Evolutionary conservation across 53 echinoderm and acorn worm species (phyloP).

Genomic region (Luidia sarsii): DNA sequence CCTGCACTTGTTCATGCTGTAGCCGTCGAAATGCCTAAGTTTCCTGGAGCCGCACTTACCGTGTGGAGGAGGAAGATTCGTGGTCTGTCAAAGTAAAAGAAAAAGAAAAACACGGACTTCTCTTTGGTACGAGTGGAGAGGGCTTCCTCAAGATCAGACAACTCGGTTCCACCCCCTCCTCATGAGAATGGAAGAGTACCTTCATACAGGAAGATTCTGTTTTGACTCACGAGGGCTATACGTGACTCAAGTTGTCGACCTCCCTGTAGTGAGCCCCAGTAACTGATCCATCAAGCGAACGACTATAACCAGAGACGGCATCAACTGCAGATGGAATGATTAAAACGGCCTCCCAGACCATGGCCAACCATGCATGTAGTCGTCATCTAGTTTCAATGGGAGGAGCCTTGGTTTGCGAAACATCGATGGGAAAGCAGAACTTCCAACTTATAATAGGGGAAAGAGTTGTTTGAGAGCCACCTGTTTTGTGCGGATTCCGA

Average conservation of each 20-base stretch:
- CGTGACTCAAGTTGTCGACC: too few relatives aligned
- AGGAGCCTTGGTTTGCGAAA: too few relatives aligned
- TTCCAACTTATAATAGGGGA: neutral
- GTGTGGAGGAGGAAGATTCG: slow-evolving; percentile 48
- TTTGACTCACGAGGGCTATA: too few relatives aligned
- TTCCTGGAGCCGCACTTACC: slow-evolving; percentile 30
- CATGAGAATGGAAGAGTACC: neutral
- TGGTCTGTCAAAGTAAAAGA: slow-evolving; percentile 1
- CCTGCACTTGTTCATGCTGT: slow-evolving; percentile 34
- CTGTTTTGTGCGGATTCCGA: slow-evolving; percentile 15
- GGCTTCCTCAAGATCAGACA: neutral
- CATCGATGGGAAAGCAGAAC: too few relatives aligned
- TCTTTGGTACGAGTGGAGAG: neutral
- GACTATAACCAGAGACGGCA: too few relatives aligned
- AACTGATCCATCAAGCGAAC: too few relatives aligned
- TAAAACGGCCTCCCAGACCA: too few relatives aligned
- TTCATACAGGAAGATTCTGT: neutral
- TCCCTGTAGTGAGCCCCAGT: too few relatives aligned
- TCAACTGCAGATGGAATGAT: too few relatives aligned
- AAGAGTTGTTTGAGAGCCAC: too few relatives aligned
- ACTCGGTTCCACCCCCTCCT: neutral
- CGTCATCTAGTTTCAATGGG: too few relatives aligned
- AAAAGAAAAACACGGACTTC: neutral
- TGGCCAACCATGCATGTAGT: too few relatives aligned
- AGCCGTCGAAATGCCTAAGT: slow-evolving; percentile 43